These are phyloP conservation scores for Apistogramma diplotaenia DNA, from an alignment of 2,113 vertebrate species.

Conservation along the genomic window DNA sequence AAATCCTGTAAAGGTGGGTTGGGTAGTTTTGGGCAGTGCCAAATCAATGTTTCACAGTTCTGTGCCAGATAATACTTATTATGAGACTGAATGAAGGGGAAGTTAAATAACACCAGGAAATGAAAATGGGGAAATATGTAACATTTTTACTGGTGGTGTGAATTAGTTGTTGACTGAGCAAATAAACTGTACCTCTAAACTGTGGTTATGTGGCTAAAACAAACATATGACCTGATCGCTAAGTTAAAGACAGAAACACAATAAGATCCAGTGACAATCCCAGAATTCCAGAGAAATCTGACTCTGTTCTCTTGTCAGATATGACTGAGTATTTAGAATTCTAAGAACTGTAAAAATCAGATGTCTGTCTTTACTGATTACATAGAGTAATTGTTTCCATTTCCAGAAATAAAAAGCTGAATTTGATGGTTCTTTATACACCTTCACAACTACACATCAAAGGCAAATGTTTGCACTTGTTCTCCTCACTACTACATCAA, in stretches of 20 bases:
- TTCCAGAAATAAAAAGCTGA: background rate
- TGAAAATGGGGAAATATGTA: slow-evolving; percentile 58
- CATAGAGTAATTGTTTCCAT: background rate
- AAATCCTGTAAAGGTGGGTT: slow-evolving; percentile 12
- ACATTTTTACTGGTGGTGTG: background rate
- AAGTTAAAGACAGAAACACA: background rate
- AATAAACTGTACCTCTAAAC: background rate
- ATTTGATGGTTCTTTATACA: background rate
- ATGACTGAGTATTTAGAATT: background rate
- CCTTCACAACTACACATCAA: background rate
- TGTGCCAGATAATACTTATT: slow-evolving; percentile 35
- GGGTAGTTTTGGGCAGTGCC: background rate
- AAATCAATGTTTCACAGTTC: slow-evolving; percentile 33
- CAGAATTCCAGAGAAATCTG: background rate
- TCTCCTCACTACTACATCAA: background rate
- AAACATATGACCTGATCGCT: background rate
- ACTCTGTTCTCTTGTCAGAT: background rate
- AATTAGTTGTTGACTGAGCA: slow-evolving; percentile 22
- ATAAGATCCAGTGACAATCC: background rate
- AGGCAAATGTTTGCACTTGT: background rate
- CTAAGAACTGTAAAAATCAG: background rate
- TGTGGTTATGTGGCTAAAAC: background rate
- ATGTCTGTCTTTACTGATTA: background rate
- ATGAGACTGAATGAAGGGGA: slow-evolving; percentile 40
- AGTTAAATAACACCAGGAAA: slow-evolving; percentile 52